phyloP scores from a whole-genome alignment of 2,113 vertebrate genomes.

The Gobio gobio region DNA sequence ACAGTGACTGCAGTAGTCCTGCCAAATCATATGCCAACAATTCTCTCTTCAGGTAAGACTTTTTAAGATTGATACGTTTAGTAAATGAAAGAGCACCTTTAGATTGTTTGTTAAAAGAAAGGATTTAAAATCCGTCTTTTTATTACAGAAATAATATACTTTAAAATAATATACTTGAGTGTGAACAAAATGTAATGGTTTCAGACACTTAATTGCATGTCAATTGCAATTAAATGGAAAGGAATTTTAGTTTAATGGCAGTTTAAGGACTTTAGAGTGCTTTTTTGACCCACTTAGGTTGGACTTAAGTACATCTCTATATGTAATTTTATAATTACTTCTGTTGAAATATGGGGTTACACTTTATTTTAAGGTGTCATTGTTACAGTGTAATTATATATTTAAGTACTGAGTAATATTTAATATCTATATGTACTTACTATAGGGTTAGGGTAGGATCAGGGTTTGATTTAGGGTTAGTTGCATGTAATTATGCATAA shows the following conservation, averaged over 20 bases:
- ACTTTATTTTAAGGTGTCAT: no score
- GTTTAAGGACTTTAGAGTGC: background rate
- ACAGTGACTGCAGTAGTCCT: slow-evolving; percentile 80
- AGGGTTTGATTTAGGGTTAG: no score
- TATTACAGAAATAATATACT: background rate
- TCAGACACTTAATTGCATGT: background rate
- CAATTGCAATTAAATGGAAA: background rate
- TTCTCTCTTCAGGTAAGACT: slow-evolving; percentile 89
- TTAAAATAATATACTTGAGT: background rate
- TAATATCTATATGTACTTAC: no score
- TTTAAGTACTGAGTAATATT: no score
- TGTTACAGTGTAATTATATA: no score
- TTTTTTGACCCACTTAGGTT: background rate
- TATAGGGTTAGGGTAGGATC: no score
- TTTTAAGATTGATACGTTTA: background rate
- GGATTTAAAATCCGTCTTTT: background rate
- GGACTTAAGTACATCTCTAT: background rate
- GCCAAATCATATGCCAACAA: slow-evolving; percentile 71
- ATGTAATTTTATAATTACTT: background rate
- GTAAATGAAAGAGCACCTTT: background rate
- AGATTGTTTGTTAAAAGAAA: background rate
- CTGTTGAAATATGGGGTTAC: no score
- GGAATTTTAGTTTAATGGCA: background rate
- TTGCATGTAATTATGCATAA: no score
- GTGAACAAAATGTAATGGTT: background rate